phyloP scores from a whole-genome alignment of 2,113 vertebrate genomes.

The Campylorhamphus procurvoides region DNA sequence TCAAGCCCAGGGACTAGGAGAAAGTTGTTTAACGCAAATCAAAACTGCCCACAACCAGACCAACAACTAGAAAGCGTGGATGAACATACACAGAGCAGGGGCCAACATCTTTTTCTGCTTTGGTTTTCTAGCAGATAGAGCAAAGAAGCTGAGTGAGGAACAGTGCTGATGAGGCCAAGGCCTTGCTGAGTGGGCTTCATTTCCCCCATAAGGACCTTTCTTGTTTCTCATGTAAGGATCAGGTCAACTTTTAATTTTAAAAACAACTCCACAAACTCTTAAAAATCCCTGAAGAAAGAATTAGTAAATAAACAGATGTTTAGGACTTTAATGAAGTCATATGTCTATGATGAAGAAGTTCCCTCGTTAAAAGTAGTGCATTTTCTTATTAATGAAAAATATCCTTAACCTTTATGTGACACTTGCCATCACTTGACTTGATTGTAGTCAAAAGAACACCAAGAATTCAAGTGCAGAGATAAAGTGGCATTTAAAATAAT shows the following conservation, averaged over 20 bases:
- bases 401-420: not conserved
- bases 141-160: not conserved
- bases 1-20: not conserved
- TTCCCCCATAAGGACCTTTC: not conserved
- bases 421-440: not conserved
- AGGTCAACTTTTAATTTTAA: not conserved
- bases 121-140: not conserved
- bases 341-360: not conserved
- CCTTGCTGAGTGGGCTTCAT: not conserved
- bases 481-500: not conserved
- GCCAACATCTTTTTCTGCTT: not conserved
- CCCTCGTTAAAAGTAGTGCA: not conserved
- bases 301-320: not conserved
- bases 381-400: not conserved
- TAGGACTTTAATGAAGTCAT: not conserved
- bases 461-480: not conserved
- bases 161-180: not conserved
- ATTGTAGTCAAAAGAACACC: not conserved
- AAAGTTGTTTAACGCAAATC: not conserved
- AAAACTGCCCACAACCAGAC: not conserved
- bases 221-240: not conserved
- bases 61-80: not conserved
- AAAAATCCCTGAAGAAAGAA: not conserved
- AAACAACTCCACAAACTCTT: not conserved
- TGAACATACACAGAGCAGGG: not conserved